Percentiles rank a stretch among this genome's conserved stretches.
Evolutionary conservation across 2,113 vertebrate genomes (phyloP).

Genomic region (Clarias batrachus): DNA sequence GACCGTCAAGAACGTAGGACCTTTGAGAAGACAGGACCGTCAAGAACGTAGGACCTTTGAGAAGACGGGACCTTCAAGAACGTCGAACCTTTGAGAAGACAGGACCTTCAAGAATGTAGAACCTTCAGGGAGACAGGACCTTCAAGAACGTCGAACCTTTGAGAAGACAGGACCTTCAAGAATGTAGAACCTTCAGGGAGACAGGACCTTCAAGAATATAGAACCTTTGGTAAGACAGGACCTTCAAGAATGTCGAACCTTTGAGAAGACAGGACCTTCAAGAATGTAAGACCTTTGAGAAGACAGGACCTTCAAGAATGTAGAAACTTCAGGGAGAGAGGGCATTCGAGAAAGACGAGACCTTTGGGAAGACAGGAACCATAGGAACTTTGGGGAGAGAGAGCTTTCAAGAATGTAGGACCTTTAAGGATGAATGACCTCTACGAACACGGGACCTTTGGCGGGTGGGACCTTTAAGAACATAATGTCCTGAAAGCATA

Average conservation of each 20-base stretch:
- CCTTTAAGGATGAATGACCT: neutral
- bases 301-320: neutral
- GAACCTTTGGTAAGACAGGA: too few relatives aligned
- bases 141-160: neutral
- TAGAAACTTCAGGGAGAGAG: too few relatives aligned
- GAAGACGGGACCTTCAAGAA: neutral
- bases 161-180: neutral
- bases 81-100: neutral
- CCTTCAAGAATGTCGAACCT: too few relatives aligned
- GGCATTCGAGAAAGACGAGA: too few relatives aligned
- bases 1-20: neutral
- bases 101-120: too few relatives aligned
- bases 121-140: too few relatives aligned
- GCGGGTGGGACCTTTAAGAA: too few relatives aligned
- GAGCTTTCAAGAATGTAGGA: neutral
- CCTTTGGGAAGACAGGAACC: neutral
- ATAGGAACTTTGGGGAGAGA: neutral
- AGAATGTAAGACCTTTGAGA: too few relatives aligned
- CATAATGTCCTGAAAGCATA: neutral
- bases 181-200: neutral
- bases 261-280: too few relatives aligned
- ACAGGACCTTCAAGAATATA: neutral
- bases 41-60: too few relatives aligned
- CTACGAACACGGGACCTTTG: neutral
- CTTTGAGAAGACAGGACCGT: too few relatives aligned